Evolutionary conservation across 2,888 invertebrate genomes (phyloP).

Genomic region (Diogma glabrata): DNA sequence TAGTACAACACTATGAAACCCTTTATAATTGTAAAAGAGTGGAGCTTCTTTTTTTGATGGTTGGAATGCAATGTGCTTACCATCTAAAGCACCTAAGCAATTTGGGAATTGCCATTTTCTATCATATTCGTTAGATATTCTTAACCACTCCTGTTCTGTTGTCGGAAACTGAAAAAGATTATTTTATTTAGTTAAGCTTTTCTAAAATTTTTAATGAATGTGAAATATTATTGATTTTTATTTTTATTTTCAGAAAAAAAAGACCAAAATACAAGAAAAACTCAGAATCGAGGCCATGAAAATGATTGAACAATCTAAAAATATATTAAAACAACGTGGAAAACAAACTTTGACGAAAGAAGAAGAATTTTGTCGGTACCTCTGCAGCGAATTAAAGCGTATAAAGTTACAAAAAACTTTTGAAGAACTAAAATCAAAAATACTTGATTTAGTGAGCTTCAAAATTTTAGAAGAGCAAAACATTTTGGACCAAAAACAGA

Average conservation of each 20-base stretch:
- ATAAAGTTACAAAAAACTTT: no score
- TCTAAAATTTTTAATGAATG: neutral
- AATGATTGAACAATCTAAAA: no score
- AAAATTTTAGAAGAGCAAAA: no score
- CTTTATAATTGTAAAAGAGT: neutral
- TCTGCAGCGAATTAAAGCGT: no score
- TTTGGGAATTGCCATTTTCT: neutral
- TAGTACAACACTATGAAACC: conserved; percentile 1
- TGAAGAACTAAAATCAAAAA: no score
- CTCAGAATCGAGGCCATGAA: neutral
- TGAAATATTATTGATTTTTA: neutral
- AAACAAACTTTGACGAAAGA: no score
- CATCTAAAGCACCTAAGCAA: neutral
- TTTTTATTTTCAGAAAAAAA: conserved; percentile 1
- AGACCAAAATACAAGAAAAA: neutral
- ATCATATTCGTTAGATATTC: neutral
- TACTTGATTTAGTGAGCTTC: no score
- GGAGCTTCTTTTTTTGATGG: neutral
- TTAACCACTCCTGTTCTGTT: neutral
- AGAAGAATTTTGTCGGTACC: no score
- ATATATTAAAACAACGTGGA: no score
- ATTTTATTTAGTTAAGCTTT: neutral
- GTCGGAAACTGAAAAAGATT: neutral
- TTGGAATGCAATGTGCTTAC: neutral
- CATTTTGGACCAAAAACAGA: no score